These are phyloP conservation scores for Tachysurus fulvidraco DNA, from an alignment of 2,113 vertebrate genomes.

Conservation along the genomic window DNA sequence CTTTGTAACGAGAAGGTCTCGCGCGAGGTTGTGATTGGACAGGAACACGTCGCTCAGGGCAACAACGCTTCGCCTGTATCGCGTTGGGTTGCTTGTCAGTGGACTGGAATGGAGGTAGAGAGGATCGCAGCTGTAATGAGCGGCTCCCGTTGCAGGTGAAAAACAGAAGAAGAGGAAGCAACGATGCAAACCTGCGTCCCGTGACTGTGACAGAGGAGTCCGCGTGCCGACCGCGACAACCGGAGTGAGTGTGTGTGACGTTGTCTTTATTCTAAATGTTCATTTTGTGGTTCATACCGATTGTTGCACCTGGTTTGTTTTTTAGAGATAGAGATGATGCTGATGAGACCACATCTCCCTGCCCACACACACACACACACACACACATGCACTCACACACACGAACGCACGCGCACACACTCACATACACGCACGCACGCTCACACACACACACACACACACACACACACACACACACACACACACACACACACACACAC, in stretches of 20 bases:
- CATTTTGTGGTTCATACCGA: neutral
- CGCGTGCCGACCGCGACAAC: conserved; percentile 47
- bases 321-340: conserved; percentile 15
- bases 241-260: conserved; percentile 62
- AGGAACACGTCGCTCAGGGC: neutral
- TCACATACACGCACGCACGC: too few species aligned
- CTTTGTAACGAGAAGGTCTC: neutral
- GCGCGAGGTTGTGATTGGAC: conserved; percentile 17
- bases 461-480: too few species aligned
- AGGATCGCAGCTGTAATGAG: conserved; percentile 65
- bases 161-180: neutral
- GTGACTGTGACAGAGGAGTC: conserved; percentile 58
- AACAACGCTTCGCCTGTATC: neutral
- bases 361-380: conserved; percentile 43
- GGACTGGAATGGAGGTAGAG: conserved; percentile 49
- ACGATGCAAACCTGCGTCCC: conserved; percentile 57
- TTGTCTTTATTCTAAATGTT: neutral
- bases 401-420: too few species aligned
- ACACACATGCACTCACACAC: neutral
- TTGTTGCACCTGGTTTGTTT: conserved; percentile 57
- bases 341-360: conserved; percentile 35
- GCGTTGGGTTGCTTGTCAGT: conserved; percentile 52
- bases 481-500: too few species aligned
- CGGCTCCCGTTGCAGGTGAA: conserved; percentile 60
- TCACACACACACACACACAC: too few species aligned